Percentiles rank a stretch among this genome's conserved stretches.
Conservation (phyloP, 2,797 vertebrate species). For the Monodelphis domestica region DNA sequence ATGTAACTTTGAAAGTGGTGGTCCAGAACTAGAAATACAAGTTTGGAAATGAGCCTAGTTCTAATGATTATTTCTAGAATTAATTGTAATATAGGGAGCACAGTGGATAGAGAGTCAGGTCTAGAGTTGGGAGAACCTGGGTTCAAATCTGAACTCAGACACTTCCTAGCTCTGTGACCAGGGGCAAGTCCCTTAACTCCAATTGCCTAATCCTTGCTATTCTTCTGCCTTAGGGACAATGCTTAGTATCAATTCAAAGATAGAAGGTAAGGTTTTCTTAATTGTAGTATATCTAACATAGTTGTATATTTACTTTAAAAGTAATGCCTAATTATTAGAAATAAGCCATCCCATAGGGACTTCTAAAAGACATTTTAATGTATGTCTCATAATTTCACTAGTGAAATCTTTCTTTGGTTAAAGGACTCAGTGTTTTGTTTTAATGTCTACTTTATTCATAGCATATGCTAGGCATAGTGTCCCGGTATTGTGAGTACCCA, state of each 20-base stretch:
- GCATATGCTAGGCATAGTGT: background rate
- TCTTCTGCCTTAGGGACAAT: too few species aligned
- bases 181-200: too few species aligned
- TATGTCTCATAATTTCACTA: slow-evolving; percentile 20
- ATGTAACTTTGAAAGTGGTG: background rate
- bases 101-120: too few species aligned
- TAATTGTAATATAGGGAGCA: slow-evolving; percentile 3
- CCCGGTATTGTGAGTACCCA: background rate
- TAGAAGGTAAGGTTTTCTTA: too few species aligned
- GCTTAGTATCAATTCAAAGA: too few species aligned
- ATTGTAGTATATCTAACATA: slow-evolving; percentile 2
- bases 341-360: background rate
- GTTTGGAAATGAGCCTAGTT: slow-evolving; percentile 33
- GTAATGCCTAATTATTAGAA: background rate
- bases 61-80: slow-evolving; percentile 27
- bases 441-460: background rate
- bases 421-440: background rate
- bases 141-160: too few species aligned
- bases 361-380: slow-evolving; percentile 28
- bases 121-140: too few species aligned
- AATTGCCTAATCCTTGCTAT: too few species aligned
- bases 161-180: too few species aligned
- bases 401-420: slow-evolving; percentile 20
- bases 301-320: slow-evolving; percentile 7
- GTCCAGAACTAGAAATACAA: background rate